These are phyloP conservation scores for Hippolais icterina DNA, from an alignment of 2,113 vertebrate species.

Conservation along the genomic window DNA sequence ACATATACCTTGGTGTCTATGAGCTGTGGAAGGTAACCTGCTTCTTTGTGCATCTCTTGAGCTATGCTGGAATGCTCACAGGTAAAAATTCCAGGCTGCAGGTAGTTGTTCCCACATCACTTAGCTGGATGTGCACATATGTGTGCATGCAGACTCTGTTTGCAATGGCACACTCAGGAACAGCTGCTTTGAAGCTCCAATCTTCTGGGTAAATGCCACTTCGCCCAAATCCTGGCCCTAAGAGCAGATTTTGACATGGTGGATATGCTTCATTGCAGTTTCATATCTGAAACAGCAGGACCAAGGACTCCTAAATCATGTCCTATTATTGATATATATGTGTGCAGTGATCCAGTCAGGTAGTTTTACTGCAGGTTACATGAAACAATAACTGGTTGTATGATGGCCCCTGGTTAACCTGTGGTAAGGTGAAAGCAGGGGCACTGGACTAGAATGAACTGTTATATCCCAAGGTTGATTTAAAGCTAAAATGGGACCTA, in stretches of 20 bases:
- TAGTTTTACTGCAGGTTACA: constrained; percentile 1
- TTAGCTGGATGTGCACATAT: not conserved
- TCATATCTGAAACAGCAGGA: not conserved
- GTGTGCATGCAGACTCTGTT: not conserved
- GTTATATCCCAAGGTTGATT: not conserved
- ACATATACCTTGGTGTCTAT: not conserved
- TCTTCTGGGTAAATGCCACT: not conserved
- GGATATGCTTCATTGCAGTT: not conserved
- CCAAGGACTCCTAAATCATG: not conserved
- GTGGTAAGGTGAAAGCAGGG: not conserved
- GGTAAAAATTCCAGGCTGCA: not conserved
- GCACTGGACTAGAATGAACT: not conserved
- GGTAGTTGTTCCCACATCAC: not conserved
- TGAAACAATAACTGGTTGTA: constrained; percentile 18
- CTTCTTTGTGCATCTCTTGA: not conserved
- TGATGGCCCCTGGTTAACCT: not conserved
- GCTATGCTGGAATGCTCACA: not conserved
- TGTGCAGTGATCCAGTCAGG: constrained; percentile 1
- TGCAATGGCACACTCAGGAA: not conserved
- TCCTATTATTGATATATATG: not conserved
- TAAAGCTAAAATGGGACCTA: not conserved
- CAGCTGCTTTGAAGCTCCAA: not conserved
- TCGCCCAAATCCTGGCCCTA: not conserved
- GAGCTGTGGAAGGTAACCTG: not conserved
- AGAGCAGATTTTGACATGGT: not conserved